Evolutionary conservation across 92 coral and sea anemone genomes (phyloP), one percentile per base, ranked within the genome.

Genomic region (Phenganax subtilis): DNA sequence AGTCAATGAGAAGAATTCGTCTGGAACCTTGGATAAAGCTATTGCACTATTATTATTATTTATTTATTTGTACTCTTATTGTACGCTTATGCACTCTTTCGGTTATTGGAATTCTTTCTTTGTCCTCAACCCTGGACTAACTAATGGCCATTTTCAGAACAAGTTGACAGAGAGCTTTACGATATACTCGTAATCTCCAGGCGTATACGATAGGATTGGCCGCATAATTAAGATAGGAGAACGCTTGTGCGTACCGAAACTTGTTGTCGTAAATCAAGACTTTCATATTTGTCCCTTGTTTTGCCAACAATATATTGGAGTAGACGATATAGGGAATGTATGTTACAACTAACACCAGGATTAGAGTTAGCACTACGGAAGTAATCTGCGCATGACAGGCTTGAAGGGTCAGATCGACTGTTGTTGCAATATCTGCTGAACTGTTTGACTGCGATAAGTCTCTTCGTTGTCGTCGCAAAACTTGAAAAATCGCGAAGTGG

Each of bases 331-430:
- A 73, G 10, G 77, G 77, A 0, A 47, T 73, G 59, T 73, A 54
- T 10, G 77, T 73, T 53, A 73, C 11, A 9, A 53, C 17, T 28
- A 73, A 52, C 30, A 73, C 77, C 62, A 29, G 8, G 54, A 73
- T 55, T 0, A 73, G 77, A 4, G 77, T 73, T 52, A 73, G 47
- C 77, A 73, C 77, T 2, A 73, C 77, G 11, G 62, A 73, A 0
- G 77, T 73, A 37, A 73, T 55, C n/a, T 73, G 58, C 29, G 59
- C 59, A 73, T 73, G 77, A 29, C 59, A 53, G 12, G 77, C 77
- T 55, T 73, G 77, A 11, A 73, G 54, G 30, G 77, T 52, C 3
- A 73, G 58, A 28, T 73, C 77, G 44, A 55, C 54, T 52, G 51
- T 37, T 12, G 73, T 68, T n/a, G 73, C 31, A 17, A 68, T 27